Percentiles rank a stretch among this genome's conserved stretches.
These are phyloP conservation scores for Copsychus sechellarum DNA, from an alignment of 2,113 vertebrate species.

Conservation along the genomic window DNA sequence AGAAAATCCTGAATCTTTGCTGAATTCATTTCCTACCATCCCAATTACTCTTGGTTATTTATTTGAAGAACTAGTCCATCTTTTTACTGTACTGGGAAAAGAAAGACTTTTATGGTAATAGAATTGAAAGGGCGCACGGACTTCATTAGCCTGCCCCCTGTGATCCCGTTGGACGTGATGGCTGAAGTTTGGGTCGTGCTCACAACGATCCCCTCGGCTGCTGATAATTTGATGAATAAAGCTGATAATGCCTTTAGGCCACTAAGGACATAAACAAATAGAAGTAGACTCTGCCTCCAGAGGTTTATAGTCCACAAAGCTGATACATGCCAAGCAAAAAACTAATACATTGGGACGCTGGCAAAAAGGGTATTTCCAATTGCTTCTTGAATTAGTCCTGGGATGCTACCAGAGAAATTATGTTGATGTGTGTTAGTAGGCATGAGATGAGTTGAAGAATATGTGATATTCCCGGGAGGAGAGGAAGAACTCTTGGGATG, in stretches of 20 bases:
- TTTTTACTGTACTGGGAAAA: not conserved
- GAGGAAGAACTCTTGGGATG: not conserved
- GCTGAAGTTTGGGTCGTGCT: not conserved
- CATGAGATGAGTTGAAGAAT: not conserved
- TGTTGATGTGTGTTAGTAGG: not conserved
- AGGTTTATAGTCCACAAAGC: not conserved
- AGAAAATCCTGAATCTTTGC: slow-evolving; percentile 19
- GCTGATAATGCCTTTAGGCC: not conserved
- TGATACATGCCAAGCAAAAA: not conserved
- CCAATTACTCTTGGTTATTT: slow-evolving; percentile 4
- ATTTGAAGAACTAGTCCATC: not conserved
- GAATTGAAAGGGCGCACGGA: not conserved
- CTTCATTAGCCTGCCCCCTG: not conserved
- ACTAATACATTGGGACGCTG: not conserved
- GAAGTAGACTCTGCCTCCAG: not conserved
- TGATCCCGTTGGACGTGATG: not conserved
- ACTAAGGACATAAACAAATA: not conserved
- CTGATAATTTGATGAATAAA: not conserved
- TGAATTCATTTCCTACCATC: not conserved
- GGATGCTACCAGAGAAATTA: not conserved
- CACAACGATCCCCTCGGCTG: not conserved
- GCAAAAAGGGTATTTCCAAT: not conserved
- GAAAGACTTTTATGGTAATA: not conserved
- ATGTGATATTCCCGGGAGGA: not conserved
- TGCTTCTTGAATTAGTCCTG: not conserved